phyloP scores from a whole-genome alignment of 2,888 invertebrate species.

The Cheilosia vulpina region DNA sequence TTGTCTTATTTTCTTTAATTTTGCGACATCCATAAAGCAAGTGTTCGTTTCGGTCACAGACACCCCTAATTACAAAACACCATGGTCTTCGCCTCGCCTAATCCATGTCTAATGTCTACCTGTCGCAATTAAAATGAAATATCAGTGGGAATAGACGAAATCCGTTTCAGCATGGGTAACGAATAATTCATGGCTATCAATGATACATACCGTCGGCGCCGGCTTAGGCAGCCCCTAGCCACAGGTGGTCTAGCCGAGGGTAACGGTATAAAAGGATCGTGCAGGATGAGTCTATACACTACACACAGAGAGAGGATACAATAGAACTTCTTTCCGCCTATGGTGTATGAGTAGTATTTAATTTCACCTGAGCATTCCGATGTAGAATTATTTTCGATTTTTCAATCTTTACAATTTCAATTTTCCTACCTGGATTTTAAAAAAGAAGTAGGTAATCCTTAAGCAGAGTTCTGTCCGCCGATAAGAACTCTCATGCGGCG shows the following conservation, averaged over 20 bases:
- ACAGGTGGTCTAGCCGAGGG: conserved; percentile 54
- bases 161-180: conserved; percentile 40
- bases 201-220: conserved; percentile 49
- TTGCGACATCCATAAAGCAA: conserved; percentile 9
- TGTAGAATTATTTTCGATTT: conserved; percentile 30
- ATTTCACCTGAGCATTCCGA: conserved; percentile 59
- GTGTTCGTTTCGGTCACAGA: conserved; percentile 18
- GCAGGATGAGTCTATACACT: conserved; percentile 23
- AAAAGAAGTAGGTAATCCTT: conserved; percentile 21
- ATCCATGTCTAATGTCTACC: conserved; percentile 59
- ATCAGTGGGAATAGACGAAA: conserved; percentile 54
- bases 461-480: conserved; percentile 4
- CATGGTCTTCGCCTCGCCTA: conserved; percentile 36
- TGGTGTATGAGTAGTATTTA: conserved; percentile 48
- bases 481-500: conserved; percentile 61
- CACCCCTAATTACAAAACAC: conserved; percentile 51
- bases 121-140: conserved; percentile 71
- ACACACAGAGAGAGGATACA: conserved; percentile 20
- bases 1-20: background rate
- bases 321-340: conserved; percentile 48
- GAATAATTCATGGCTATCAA: conserved; percentile 57
- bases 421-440: conserved; percentile 41
- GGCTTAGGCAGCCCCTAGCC: conserved; percentile 43
- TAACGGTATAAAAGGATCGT: conserved; percentile 65
- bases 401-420: conserved; percentile 33